Evolutionary conservation across 2,888 invertebrate species (phyloP).

Genomic region (Synergus japonicus): DNA sequence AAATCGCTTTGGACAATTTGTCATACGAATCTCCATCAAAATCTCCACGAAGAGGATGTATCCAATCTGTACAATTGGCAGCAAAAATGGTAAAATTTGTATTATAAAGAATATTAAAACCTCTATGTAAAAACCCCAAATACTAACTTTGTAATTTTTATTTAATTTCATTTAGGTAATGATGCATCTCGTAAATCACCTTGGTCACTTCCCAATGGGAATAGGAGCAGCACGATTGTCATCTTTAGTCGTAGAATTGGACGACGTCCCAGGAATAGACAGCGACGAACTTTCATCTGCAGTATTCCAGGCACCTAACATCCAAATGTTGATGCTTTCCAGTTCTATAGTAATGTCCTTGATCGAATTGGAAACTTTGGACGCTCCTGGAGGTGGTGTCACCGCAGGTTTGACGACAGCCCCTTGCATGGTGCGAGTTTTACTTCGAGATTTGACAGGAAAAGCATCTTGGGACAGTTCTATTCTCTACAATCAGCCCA

Average conservation of each 20-base stretch:
- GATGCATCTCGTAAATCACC: constrained; percentile 92
- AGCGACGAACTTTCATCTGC: constrained; percentile 88
- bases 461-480: constrained; percentile 98
- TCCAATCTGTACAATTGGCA: constrained; percentile 80
- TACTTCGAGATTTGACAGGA: constrained; percentile 93
- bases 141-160: not conserved
- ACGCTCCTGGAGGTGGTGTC: constrained; percentile 88
- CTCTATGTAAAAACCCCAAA: too few relatives aligned
- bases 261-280: constrained; percentile 88
- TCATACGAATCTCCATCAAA: constrained; percentile 77
- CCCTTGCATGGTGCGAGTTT: constrained; percentile 83
- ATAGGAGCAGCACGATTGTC: constrained; percentile 92
- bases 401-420: constrained; percentile 78
- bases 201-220: constrained; percentile 97
- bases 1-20: constrained; percentile 85
- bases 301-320: constrained; percentile 90
- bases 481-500: constrained; percentile 89
- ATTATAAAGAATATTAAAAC: not conserved
- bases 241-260: constrained; percentile 94
- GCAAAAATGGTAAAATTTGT: constrained; percentile 79
- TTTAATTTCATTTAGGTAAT: constrained; percentile 80
- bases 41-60: constrained; percentile 68
- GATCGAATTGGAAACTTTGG: constrained; percentile 91
- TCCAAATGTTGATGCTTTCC: constrained; percentile 90
- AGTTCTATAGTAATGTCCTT: constrained; percentile 91